These are phyloP conservation scores for Mesodorylaimus sp. DNA, from an alignment of 2,888 invertebrate species.

Conservation along the genomic window DNA sequence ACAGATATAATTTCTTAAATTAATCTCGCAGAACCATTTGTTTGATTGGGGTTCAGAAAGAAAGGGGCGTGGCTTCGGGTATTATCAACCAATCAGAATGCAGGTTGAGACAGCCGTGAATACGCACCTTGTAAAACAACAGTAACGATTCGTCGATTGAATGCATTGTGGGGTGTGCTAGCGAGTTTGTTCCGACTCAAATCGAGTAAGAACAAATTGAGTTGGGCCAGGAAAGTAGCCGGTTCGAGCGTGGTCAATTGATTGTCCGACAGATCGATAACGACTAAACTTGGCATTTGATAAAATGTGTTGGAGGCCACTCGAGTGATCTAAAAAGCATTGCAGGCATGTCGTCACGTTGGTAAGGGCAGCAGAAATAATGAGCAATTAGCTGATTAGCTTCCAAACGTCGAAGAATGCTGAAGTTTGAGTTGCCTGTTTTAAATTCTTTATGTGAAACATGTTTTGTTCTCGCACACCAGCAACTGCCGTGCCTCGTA, in stretches of 20 bases:
- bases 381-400: neutral
- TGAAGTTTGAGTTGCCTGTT: neutral
- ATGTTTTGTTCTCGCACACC: too few species aligned
- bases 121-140: constrained; percentile 25
- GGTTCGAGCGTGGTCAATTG: constrained; percentile 20
- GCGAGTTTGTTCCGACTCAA: constrained; percentile 22
- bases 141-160: constrained; percentile 25
- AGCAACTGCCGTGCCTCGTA: too few species aligned
- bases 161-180: constrained; percentile 25
- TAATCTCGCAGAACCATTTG: too few species aligned
- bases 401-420: neutral
- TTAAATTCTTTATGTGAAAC: neutral
- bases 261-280: constrained; percentile 26
- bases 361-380: neutral
- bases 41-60: too few species aligned
- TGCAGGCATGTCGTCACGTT: neutral
- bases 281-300: constrained; percentile 22
- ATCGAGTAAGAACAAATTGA: constrained; percentile 26
- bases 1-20: too few species aligned
- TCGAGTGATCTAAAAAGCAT: constrained; percentile 19
- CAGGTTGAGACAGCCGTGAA: too few species aligned
- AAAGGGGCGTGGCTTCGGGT: too few species aligned
- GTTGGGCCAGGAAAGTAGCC: constrained; percentile 25
- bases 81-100: too few species aligned
- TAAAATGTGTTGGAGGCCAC: constrained; percentile 28